Base-by-base conservation (phyloP, 2,113 vertebrate species). In the Acrocephalus arundinaceus region DNA sequence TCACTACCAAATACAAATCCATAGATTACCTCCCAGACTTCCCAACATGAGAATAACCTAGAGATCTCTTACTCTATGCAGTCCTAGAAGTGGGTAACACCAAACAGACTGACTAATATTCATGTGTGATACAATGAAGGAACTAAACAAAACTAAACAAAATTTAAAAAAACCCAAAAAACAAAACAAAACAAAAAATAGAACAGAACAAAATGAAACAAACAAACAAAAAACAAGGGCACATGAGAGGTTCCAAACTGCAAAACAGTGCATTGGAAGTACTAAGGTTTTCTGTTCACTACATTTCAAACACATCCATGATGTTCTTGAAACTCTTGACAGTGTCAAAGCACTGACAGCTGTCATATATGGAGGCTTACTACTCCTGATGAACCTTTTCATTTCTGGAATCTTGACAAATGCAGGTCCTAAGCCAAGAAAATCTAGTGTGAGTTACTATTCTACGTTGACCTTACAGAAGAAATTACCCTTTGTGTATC, bases 401-500 rank as follows among this genome's bases (percentile, higher is more conserved):
- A 46, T 46, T 67, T 86, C 67, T 83, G 61, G 88, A 90, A 86
- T 39, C 59, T 86, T 92, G 55, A 84, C 45, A 91, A 87, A 63
- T 22, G n/a, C 51, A 77, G 35, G 35, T 65, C 55, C 49, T 76
- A 89, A 84, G 18, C 45, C 84, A 87, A 72, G 21, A 74, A 90
- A 86, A 77, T 41, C 48, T 35, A 59, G 5, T 28, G 52, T 4
- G 5, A 79, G 8, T 37, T 55, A 59, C 28, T 45, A 25, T 59
- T 52, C 30, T 63, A 3, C 37, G 59, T 8, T 33, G 55, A 87
- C 20, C 13, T 49, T 33, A 54, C 16, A 15, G 35, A 89, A 79
- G 37, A 87, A 95, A 80, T 19, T 10, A 74, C 6, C 13, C 8
- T 48, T 1, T 0, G 0, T 33, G 2, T 22, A 55, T 58, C 23